Base-by-base conservation (phyloP, 2,113 vertebrate species). In the Serinus canaria region DNA sequence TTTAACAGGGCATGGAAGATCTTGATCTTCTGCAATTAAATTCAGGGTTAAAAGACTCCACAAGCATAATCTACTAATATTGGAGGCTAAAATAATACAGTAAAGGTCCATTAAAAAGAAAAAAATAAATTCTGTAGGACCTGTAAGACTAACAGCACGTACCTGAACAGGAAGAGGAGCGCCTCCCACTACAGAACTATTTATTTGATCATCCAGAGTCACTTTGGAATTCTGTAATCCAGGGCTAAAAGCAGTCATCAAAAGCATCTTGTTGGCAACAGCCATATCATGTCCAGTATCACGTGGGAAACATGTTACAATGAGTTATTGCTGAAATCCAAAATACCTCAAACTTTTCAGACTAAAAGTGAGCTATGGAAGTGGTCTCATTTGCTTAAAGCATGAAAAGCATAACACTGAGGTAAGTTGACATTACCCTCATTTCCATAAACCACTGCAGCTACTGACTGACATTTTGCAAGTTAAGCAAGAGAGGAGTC, bases 391-490 rank as follows among this genome's bases (percentile, higher is more conserved):
- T 94, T 95, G 63, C 90, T 95, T 77, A 74, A 86, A 88, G 93
- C 85, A 88, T 52, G 47, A 91, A 91, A 85, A 80, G 43, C 33
- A 1, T 85, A 91, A 95, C 91, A 83, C 59, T 96, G 93, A 96
- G 92, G 58, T 50, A 91, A 96, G 85, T 14, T 95, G 95, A 95
- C 96, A 88, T 85, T 80, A 90, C 59, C 82, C 75, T 92, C 72
- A 91, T 95, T 90, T 95, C 94, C 94, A 92, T 95, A 95, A 95
- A 80, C 49, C 91, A 66, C 74, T 62, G 53, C 46, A 88, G 73
- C 90, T 77, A 70, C 82, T 83, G 84, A 95, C 90, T 90, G 94
- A 91, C 85, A 41, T 58, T 93, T 80, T 90, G 72, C 90, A 70
- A 88, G 90, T 93, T 91, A 97, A 94, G 90, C 55, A 73, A 82